Evolutionary conservation across 2,888 invertebrate genomes (phyloP), one percentile per base, ranked within the genome.

Genomic region (Listrodromus nycthemerus): DNA sequence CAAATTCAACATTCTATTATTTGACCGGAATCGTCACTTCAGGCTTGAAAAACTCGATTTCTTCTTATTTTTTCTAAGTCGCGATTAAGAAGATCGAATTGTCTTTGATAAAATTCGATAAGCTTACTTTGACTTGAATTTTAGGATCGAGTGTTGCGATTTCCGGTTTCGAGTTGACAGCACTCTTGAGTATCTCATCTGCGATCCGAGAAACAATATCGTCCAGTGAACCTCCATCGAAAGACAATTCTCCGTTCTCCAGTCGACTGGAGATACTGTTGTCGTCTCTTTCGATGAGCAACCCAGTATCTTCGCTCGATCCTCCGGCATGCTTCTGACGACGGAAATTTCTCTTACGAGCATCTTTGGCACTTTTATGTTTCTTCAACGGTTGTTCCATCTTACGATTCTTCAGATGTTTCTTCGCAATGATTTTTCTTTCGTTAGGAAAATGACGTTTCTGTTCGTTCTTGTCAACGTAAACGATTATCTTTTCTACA

Each of bases 401-500:
- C 66, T 16, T 1, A 1, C n/a, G 27, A 55, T 50, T 2, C 10
- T 21, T 19, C 33, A n/a, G 30, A 27, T 21, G 37, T n/a, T 13
- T 37, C 13, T 77, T 80, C 1, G 21, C 1, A 1, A 33, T 61
- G 10, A 55, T 82, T 70, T 37, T 74, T n/a, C n/a, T 27, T 16
- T 58, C 7, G 24, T n/a, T 65, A 16, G 27, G 10, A n/a, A 19
- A 52, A 37, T 27, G 27, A 27, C 65, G 65, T 55, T 83, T 84
- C 24, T 75, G 69, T 58, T 87, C 80, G 45, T 85, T 85, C 50
- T 87, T 88, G 37, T 88, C 87, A 0, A 87, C 86, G 58, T 88
- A 89, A 52, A 89, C 87, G 61, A 88, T 86, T 48, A 89, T 88
- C 78, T 86, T 88, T 48, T 88, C 87, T 2, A 89, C 79, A 61